These are phyloP conservation scores for Caenorhabditis sp. DNA, from an alignment of 2,888 invertebrate genomes.

Conservation along the genomic window DNA sequence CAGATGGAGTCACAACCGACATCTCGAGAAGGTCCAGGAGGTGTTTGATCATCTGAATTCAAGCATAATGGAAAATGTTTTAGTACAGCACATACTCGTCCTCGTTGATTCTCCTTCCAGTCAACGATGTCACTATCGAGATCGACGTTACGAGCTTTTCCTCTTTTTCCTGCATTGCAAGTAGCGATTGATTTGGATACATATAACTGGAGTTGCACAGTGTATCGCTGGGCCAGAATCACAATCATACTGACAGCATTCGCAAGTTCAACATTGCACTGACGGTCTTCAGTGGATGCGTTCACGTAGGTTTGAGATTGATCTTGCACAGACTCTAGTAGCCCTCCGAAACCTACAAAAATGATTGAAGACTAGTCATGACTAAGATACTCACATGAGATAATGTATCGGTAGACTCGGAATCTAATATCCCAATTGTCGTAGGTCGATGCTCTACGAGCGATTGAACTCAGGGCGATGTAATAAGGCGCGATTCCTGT, in stretches of 20 bases:
- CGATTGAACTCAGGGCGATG: slow-evolving; percentile 11
- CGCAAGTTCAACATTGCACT: slow-evolving; percentile 7
- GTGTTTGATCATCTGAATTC: slow-evolving; percentile 39
- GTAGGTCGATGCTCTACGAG: slow-evolving; percentile 49
- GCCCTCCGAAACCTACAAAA: slow-evolving; percentile 18
- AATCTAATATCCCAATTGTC: slow-evolving; percentile 52
- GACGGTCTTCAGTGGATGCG: background rate
- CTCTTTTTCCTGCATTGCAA: background rate
- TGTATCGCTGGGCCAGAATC: slow-evolving; percentile 29
- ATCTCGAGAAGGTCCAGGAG: slow-evolving; percentile 41
- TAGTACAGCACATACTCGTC: slow-evolving; percentile 26
- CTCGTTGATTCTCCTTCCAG: slow-evolving; percentile 52
- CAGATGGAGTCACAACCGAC: background rate
- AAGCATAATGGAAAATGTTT: background rate
- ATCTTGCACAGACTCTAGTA: slow-evolving; percentile 4
- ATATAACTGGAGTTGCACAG: slow-evolving; percentile 48
- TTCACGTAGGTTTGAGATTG: slow-evolving; percentile 26
- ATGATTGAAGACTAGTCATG: background rate
- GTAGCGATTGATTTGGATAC: background rate
- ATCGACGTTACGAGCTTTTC: slow-evolving; percentile 5
- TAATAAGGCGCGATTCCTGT: slow-evolving; percentile 37
- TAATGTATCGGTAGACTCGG: slow-evolving; percentile 40
- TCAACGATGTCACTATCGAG: slow-evolving; percentile 53
- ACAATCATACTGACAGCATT: slow-evolving; percentile 49
- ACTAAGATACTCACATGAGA: slow-evolving; percentile 48